Conservation (phyloP, 1,140 invertebrate species). For the Atta colombica region DNA sequence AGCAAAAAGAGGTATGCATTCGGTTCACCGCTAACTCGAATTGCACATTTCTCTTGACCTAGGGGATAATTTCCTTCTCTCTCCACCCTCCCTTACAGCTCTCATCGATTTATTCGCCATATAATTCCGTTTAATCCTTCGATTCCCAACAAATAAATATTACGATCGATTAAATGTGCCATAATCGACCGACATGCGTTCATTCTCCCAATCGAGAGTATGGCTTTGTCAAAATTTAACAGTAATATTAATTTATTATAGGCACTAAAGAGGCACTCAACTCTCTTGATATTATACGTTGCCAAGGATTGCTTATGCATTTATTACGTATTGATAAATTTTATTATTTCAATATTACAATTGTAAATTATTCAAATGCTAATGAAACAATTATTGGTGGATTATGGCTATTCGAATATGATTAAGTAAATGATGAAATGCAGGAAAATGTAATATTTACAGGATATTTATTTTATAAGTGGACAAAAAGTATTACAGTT, state of each 20-base stretch:
- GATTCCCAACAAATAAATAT: conserved; percentile 67
- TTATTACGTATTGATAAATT: conserved; percentile 25
- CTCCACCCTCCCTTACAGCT: conserved; percentile 6
- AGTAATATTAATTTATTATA: conserved; percentile 13
- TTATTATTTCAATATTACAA: neutral
- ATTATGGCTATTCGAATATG: neutral
- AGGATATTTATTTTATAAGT: conserved; percentile 72
- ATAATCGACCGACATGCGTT: conserved; percentile 9
- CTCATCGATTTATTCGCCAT: conserved; percentile 60
- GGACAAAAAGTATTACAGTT: conserved; percentile 75
- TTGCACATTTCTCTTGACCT: conserved; percentile 24
- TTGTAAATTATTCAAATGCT: conserved; percentile 1
- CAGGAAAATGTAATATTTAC: conserved; percentile 63
- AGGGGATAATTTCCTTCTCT: neutral
- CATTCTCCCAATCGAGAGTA: neutral
- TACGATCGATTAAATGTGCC: conserved; percentile 56
- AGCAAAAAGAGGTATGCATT: conserved; percentile 48
- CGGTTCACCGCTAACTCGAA: conserved; percentile 51
- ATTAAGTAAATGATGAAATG: conserved; percentile 18
- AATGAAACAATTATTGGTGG: neutral
- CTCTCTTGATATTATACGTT: neutral
- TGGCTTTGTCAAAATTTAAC: conserved; percentile 14
- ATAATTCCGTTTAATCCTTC: conserved; percentile 67
- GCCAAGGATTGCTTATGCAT: neutral
- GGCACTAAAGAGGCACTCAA: neutral